Percentiles rank a stretch among this genome's conserved stretches.
These are phyloP conservation scores for Ceraclea dissimilis DNA, from an alignment of 2,888 invertebrate genomes.

Conservation along the genomic window DNA sequence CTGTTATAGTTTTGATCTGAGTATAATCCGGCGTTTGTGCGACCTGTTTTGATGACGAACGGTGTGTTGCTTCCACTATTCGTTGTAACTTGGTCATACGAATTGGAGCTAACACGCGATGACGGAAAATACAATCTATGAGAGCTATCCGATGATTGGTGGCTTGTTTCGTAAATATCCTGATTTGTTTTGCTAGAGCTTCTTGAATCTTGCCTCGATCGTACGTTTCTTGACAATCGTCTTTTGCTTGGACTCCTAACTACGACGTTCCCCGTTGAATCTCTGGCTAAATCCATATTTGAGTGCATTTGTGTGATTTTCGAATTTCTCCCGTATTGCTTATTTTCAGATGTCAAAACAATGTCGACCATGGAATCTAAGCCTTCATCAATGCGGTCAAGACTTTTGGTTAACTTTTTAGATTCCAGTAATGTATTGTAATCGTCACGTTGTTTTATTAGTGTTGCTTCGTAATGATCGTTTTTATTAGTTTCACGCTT, in stretches of 20 bases:
- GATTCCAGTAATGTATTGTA: constrained; percentile 51
- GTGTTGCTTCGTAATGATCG: constrained; percentile 29
- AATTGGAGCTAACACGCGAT: constrained; percentile 35
- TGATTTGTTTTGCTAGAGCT: constrained; percentile 30
- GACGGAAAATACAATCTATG: constrained; percentile 39
- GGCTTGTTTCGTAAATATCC: constrained; percentile 30
- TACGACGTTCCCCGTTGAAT: constrained; percentile 11
- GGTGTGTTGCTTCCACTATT: constrained; percentile 38
- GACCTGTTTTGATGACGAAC: constrained; percentile 56
- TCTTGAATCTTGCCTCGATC: constrained; percentile 34
- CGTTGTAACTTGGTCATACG: constrained; percentile 34
- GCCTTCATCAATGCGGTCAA: constrained; percentile 70
- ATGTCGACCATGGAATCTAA: constrained; percentile 66
- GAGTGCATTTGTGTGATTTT: constrained; percentile 29
- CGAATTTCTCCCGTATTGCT: constrained; percentile 41
- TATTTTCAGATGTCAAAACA: constrained; percentile 54
- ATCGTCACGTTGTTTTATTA: constrained; percentile 32
- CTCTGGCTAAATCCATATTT: constrained; percentile 36
- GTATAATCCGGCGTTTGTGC: constrained; percentile 57
- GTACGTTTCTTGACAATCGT: constrained; percentile 14
- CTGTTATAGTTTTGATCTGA: constrained; percentile 50
- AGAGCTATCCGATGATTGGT: constrained; percentile 31
- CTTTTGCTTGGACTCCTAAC: constrained; percentile 21
- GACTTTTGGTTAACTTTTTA: constrained; percentile 62
- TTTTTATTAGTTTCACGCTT: constrained; percentile 24